Evolutionary conservation across 2,113 vertebrate genomes (phyloP).

Genomic region (Hydropotes inermis): DNA sequence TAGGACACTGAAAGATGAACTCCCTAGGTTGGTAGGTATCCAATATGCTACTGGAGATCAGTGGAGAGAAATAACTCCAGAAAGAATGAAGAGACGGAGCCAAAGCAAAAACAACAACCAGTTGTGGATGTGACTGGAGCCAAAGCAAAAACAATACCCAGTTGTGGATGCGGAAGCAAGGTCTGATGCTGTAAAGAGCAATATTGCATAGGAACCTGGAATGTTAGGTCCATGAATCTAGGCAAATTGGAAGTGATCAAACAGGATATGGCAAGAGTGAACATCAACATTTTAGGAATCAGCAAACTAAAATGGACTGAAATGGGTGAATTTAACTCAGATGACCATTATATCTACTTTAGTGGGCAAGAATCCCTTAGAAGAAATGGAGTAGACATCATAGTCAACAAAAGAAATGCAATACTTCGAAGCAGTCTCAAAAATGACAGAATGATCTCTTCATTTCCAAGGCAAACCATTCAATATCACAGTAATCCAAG

Average conservation of each 20-base stretch:
- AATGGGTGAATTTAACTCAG: not conserved
- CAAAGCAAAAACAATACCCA: not conserved
- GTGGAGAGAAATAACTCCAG: not conserved
- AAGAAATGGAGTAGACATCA: not conserved
- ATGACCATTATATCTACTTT: not conserved
- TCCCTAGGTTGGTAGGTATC: not conserved
- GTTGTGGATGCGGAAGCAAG: not conserved
- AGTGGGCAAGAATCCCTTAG: not conserved
- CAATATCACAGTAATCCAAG: not conserved
- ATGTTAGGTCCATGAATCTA: not conserved
- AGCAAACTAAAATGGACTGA: not conserved
- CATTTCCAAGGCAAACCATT: not conserved
- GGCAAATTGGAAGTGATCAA: not conserved
- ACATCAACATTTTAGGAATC: not conserved
- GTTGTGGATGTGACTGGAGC: no score
- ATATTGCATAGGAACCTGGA: not conserved
- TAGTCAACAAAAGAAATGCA: not conserved
- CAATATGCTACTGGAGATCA: not conserved
- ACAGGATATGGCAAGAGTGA: not conserved
- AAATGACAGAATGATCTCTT: not conserved
- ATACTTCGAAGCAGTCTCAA: not conserved
- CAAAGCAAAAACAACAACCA: not conserved
- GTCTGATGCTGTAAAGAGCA: not conserved
- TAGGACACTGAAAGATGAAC: not conserved
- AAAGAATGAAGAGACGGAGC: not conserved